Conservation (phyloP, 2,888 invertebrate genomes). For the Ichneumoninae sp. region DNA sequence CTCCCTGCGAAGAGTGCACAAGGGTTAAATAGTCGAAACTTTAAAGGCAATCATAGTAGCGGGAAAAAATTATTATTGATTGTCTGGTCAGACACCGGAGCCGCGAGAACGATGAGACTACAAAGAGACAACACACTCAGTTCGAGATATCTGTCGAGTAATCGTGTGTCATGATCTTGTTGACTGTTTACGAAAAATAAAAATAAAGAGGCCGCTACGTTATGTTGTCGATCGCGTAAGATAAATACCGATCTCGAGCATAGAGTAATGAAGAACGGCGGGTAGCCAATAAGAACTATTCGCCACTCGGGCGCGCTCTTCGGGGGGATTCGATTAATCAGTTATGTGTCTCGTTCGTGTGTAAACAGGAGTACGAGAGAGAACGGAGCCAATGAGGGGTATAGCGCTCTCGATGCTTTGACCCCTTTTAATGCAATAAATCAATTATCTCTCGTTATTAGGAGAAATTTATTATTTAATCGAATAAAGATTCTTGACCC, state of each 20-base stretch:
- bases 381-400: slow-evolving; percentile 9
- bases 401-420: slow-evolving; percentile 63
- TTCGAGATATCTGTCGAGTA: neutral
- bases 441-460: slow-evolving; percentile 79
- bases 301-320: slow-evolving; percentile 10
- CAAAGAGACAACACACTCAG: neutral
- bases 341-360: slow-evolving; percentile 18
- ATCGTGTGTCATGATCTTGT: neutral
- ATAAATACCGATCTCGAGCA: slow-evolving; percentile 18
- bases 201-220: slow-evolving; percentile 5
- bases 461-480: slow-evolving; percentile 81
- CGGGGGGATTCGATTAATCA: slow-evolving; percentile 50
- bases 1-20: slow-evolving; percentile 51
- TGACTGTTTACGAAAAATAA: slow-evolving; percentile 1
- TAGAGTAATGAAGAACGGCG: slow-evolving; percentile 3
- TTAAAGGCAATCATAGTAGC: slow-evolving; percentile 54
- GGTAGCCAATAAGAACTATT: slow-evolving; percentile 40
- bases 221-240: neutral
- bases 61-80: slow-evolving; percentile 62
- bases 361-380: neutral
- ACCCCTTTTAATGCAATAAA: slow-evolving; percentile 76
- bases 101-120: neutral
- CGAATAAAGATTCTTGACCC: slow-evolving; percentile 80
- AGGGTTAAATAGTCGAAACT: slow-evolving; percentile 66
- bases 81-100: slow-evolving; percentile 41